Evolutionary conservation across 2,888 invertebrate genomes (phyloP), one percentile per base, ranked within the genome.

Genomic region (Embidobia sp.): DNA sequence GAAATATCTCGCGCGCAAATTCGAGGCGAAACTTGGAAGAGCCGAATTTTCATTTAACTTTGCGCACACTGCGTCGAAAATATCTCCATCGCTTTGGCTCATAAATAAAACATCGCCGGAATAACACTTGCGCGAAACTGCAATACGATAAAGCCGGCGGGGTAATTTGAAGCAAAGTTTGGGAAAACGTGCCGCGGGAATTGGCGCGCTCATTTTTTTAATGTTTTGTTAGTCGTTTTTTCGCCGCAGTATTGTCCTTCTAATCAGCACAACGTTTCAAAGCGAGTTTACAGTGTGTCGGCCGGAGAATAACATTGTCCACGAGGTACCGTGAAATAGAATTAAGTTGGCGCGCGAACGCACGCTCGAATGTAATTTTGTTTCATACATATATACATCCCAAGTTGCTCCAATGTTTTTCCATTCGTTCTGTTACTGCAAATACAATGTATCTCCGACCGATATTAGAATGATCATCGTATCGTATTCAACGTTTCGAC

Each of bases 281-380:
- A 73, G 33, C 8, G 42, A 37, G 33, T 40, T 13, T 63, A 53
- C 33, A 16, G 11, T 33, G 27, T 16, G 29, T 27, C 31, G 35
- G 11, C 42, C 11, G 40, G 18, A 22, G 37, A 18, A 51, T 18
- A 44, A 26, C 33, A 16, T 15, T 59, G 57, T 73, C 44, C 44
- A 51, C 44, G 31, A 59, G 53, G 42, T 49, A 55, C 51, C 31
- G 49, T 42, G 42, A 59, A 73, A 64, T 49, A 59, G 66, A 66
- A 73, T 73, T 59, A 73, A 66, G 64, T 57, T 57, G 40, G 48
- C 31, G 27, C 15, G 15, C 8, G 49, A 15, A 33, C 26, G 35
- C 26, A 27, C 53, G 46, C 15, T 16, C 59, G 48, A 67, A 35
- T 75, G 75, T 61, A 75, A 75, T 75, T 55, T 63, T 42, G 59